Conservation (phyloP, 2,888 invertebrate genomes). For the Odontothrips loti region DNA sequence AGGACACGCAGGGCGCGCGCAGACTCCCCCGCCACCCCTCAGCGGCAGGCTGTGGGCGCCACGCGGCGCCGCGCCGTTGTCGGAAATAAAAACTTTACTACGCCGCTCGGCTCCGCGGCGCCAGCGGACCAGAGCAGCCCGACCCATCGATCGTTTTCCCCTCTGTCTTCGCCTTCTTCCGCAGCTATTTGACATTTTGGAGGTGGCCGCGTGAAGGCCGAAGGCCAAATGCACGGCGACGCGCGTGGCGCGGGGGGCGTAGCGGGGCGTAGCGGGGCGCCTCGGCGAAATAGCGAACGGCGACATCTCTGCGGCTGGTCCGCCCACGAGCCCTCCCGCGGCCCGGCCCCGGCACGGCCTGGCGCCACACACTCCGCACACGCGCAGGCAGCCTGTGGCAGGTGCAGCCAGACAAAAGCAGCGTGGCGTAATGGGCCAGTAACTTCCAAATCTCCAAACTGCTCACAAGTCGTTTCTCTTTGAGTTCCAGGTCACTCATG, state of each 20-base stretch:
- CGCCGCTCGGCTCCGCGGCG: neutral
- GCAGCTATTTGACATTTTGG: constrained; percentile 15
- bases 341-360: neutral
- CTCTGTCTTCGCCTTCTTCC: neutral
- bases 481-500: no score
- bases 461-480: no score
- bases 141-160: no score
- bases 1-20: no score
- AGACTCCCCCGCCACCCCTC: no score
- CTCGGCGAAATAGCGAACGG: neutral
- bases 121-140: neutral
- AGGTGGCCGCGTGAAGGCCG: neutral
- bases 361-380: neutral
- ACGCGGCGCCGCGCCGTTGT: no score
- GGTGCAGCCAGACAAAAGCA: neutral
- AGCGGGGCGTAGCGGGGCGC: no score
- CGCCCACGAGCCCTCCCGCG: constrained; percentile 1
- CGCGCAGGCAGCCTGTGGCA: neutral
- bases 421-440: neutral
- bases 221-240: neutral
- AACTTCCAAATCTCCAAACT: no score
- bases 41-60: no score
- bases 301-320: neutral
- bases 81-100: neutral
- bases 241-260: neutral